Evolutionary conservation across 2,888 invertebrate genomes (phyloP), one percentile per base, ranked within the genome.

Genomic region (Brenthis daphne): DNA sequence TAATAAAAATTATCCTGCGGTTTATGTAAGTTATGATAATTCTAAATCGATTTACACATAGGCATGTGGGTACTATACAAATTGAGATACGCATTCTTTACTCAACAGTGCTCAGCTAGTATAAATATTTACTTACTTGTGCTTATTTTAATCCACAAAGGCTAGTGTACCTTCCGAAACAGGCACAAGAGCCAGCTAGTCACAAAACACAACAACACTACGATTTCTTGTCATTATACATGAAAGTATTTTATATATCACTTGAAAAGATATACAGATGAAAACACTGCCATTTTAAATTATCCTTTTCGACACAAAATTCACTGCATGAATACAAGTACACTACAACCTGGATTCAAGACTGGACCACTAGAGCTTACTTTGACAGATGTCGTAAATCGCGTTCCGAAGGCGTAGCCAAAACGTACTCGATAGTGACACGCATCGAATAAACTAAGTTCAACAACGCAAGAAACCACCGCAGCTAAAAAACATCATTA

Each of bases 91-190:
- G 14, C 63, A 63, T 63, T 51, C 50, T n/a, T 50, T 24, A 51
- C 58, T 57, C 56, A 33, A 61, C 58, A 57, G 58, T 37, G 54
- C 51, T 66, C 50, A 61, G 37, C 67, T 64, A 60, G 55, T 50
- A 63, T 72, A 86, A 89, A 89, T 89, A 90, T 90, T 90, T 89
- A 92, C 91, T 91, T 83, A 92, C 92, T 81, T 85, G 83, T 79
- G 80, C 80, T 85, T 89, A 87, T 85, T 88, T 82, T 85, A 85
- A 86, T 88, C 86, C 88, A 75, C 85, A 80, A 77, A 85, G 74
- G 79, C 82, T 84, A 85, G 84, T 37, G 37, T 82, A 68, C 68
- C 70, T 68, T 69, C 73, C 65, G 71, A 87, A 87, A 85, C 84
- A 80, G 79, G 81, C 78, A 79, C 79, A 80, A 78, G 78, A 81